Evolutionary conservation across 1,140 invertebrate genomes (phyloP), one percentile per base, ranked within the genome.

Genomic region (Drosophila novamexicana): DNA sequence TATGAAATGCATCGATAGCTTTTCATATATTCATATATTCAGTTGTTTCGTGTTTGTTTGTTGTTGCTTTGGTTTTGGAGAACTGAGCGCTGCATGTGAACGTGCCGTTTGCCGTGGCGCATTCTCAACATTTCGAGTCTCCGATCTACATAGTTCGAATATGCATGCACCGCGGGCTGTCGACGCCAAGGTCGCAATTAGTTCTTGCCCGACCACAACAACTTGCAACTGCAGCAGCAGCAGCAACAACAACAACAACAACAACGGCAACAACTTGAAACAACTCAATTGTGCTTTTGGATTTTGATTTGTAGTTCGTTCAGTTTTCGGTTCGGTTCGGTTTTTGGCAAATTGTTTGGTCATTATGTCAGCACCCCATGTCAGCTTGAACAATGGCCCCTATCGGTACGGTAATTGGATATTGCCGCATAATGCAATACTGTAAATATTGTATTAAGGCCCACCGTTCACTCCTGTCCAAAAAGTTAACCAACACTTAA

Each of bases 131-230:
- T 68, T 68, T 49, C 63, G 59, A 14, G 53, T 56, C 57, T 57
- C 77, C 62, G 72, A 86, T 88, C 82, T 86, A 77, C 72, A 83
- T 86, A 79, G 57, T 59, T 59, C 1, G 2, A 12, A 49, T 77
- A 76, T 64, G 72, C 84, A 86, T 78, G 83, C 42, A 59, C 69
- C 45, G 52, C 50, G 32, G 49, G 62, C 40, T 50, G 53, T 42
- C 44, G 68, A 63, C 74, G 75, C 83, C 83, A 88, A 88, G 83
- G 83, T 88, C 77, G 83, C 79, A 86, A 86, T 86, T 89, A 86
- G 84, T 89, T 86, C 84, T 86, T 70, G 80, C 73, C 68, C 39
- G 64, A 59, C 73, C 32, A 56, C 57, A 64, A 22, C 72, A 74
- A 65, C 73, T 40, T 22, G 39, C 65, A 58, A 44, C 65, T 39